phyloP scores from a whole-genome alignment of 2,113 vertebrate genomes.

The Falco punctatus region DNA sequence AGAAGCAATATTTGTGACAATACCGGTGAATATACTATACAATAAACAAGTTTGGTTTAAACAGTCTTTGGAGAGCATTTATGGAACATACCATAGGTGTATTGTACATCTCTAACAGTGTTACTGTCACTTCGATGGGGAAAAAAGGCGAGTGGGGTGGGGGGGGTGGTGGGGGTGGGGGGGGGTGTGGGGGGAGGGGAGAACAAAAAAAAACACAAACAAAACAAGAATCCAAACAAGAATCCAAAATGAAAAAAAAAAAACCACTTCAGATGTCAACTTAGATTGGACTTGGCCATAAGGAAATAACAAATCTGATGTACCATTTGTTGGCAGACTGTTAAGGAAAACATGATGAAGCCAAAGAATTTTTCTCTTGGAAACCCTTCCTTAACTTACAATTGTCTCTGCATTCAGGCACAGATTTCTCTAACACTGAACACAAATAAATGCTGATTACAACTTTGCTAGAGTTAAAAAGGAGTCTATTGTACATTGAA shows the following conservation, averaged over 20 bases:
- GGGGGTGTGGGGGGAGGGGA: too few species aligned
- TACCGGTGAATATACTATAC: neutral
- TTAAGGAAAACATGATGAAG: neutral
- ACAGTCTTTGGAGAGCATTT: neutral
- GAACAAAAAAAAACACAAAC: neutral
- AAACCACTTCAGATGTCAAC: neutral
- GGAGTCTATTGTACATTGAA: neutral
- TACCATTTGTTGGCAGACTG: neutral
- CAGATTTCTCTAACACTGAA: neutral
- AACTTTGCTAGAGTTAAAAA: neutral
- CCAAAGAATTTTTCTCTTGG: neutral
- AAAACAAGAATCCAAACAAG: neutral
- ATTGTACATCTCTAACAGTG: neutral
- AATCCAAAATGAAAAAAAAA: neutral
- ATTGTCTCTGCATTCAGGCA: neutral
- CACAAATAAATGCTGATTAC: slow-evolving; percentile 40
- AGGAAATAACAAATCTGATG: neutral
- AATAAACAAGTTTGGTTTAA: neutral
- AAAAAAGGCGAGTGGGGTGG: too few species aligned
- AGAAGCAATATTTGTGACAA: neutral
- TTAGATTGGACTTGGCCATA: neutral
- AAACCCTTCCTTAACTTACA: neutral
- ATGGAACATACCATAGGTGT: neutral
- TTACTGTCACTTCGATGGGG: neutral
- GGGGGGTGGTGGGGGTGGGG: too few species aligned